Base-by-base conservation (phyloP, 2,797 vertebrate genomes). In the Pangasius djambal region DNA sequence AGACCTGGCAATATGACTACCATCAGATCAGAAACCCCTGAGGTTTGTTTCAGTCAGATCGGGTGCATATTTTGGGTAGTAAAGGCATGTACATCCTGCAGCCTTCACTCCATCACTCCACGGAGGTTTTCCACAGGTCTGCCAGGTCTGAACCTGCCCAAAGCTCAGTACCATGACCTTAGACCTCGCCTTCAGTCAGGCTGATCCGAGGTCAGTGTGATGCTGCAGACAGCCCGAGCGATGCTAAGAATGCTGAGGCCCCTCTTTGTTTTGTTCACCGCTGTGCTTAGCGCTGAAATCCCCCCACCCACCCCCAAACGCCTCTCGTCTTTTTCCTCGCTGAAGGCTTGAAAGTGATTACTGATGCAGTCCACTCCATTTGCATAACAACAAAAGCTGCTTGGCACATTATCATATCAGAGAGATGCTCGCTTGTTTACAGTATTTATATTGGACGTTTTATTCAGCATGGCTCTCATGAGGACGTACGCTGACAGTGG, bases 361-460 rank as follows among this genome's bases (percentile, higher is more conserved):
- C 95, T 91, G 91, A 95, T 94, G 94, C 91, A 90, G 95, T 94
- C 95, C 95, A 95, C 94, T 94, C 95, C 93, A 96, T 96, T 96
- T 95, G 94, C 95, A 96, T 96, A 94, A 95, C 94, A 96, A 95
- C 94, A 95, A 95, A 96, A 95, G 94, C 92, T 87, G 93, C 94
- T 91, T 91, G 83, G 94, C 93, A 92, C 94, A 95, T 96, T 96
- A 95, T 94, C 95, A 95, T 95, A 95, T 95, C 95, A 95, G 94
- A 96, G 94, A 94, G 93, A 93, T 94, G 93, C 91, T 92, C 40
- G 89, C 94, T 95, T 96, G 95, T 96, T 96, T 96, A 96, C 90
- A 92, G 92, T 22, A 90, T 55, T 88, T 91, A 92, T 89, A 91
- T 93, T 92, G 94, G 94, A 95, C 94, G 93, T 95, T 95, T 95